A percentile compares a stretch with the other conserved stretches of the same genome.
These are phyloP conservation scores for Epistrophe eligans DNA, from an alignment of 2,888 invertebrate species.

Conservation along the genomic window DNA sequence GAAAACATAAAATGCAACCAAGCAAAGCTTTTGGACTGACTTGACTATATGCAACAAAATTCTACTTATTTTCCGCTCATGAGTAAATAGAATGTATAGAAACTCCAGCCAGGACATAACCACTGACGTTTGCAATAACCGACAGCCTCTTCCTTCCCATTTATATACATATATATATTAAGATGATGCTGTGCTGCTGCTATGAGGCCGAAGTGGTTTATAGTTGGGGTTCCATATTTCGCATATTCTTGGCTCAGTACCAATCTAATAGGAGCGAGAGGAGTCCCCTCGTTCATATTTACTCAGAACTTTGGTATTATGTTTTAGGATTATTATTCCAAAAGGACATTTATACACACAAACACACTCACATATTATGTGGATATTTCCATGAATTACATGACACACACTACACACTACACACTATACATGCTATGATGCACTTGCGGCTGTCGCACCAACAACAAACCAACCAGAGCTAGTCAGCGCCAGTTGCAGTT, in stretches of 20 bases:
- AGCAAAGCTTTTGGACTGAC: conserved; percentile 33
- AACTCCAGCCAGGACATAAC: conserved; percentile 46
- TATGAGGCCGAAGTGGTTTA: conserved; percentile 12
- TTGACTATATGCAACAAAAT: conserved; percentile 46
- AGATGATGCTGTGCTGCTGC: background rate
- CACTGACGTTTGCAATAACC: conserved; percentile 69
- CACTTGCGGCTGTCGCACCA: conserved; percentile 50
- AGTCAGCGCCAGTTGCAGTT: conserved; percentile 44
- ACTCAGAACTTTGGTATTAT: conserved; percentile 67
- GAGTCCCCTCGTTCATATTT: conserved; percentile 43
- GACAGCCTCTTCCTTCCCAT: conserved; percentile 16
- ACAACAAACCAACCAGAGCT: conserved; percentile 10
- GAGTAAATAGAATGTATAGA: conserved; percentile 68
- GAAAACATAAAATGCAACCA: conserved; percentile 42
- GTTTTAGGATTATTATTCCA: conserved; percentile 72
- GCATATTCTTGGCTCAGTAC: conserved; percentile 63
- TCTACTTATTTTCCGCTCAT: conserved; percentile 69
- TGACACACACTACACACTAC: conserved; percentile 9
- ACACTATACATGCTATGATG: conserved; percentile 17
- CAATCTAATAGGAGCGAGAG: conserved; percentile 32
- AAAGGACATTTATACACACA: conserved; percentile 64
- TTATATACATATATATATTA: background rate
- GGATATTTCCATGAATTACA: conserved; percentile 39
- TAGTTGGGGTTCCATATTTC: conserved; percentile 47
- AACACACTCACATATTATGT: background rate